Conservation (phyloP, 30 jellyfish, hydroid and myxozoan species). For the Aurelia aurita complex sp. Pacific region DNA sequence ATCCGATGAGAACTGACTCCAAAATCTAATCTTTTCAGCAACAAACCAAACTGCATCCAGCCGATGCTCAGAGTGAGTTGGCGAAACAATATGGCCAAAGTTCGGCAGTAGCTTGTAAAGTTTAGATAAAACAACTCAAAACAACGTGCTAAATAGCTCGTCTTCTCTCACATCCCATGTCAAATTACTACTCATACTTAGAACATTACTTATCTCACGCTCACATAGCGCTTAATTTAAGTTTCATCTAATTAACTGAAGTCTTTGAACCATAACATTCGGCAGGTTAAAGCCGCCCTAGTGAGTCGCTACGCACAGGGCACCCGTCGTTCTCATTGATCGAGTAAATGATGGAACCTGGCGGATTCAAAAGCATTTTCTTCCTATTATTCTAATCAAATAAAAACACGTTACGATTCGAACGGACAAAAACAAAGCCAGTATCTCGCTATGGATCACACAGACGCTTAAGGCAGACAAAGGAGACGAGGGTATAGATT, state of each 20-base stretch:
- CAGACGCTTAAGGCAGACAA: constrained; percentile 12
- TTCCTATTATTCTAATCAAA: neutral
- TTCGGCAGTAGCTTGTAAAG: too few relatives aligned
- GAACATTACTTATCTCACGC: too few relatives aligned
- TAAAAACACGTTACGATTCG: constrained; percentile 2
- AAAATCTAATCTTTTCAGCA: too few relatives aligned
- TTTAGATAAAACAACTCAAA: too few relatives aligned
- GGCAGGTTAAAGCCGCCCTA: constrained; percentile 60
- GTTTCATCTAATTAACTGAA: constrained; percentile 36
- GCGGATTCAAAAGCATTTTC: neutral
- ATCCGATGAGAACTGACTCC: too few relatives aligned
- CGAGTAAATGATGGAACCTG: constrained; percentile 68
- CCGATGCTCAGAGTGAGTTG: too few relatives aligned
- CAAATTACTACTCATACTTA: too few relatives aligned
- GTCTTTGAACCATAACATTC: constrained; percentile 56
- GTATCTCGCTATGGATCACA: neutral
- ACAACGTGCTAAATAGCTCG: too few relatives aligned
- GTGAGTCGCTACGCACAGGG: constrained; percentile 50
- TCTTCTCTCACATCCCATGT: too few relatives aligned
- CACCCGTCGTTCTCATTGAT: constrained; percentile 58
- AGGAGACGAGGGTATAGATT: neutral
- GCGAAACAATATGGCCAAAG: too few relatives aligned
- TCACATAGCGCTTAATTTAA: constrained; percentile 14
- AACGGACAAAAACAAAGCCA: neutral
- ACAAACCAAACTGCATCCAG: too few relatives aligned